A percentile compares a stretch with the other conserved stretches of the same genome.
phyloP scores from a whole-genome alignment of 1,140 invertebrate species.

The Hydropsyche tenuis region DNA sequence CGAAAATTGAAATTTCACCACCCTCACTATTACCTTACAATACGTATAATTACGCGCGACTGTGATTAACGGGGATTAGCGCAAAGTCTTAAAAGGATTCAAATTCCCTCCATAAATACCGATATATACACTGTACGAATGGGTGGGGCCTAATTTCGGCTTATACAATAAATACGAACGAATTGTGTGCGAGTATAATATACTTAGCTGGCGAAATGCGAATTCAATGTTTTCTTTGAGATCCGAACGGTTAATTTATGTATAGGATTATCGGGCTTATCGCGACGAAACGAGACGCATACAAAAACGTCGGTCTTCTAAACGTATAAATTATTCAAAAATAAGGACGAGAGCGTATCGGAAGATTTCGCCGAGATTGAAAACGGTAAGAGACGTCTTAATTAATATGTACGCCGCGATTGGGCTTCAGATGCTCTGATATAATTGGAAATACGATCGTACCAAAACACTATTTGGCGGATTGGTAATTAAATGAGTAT shows the following conservation, averaged over 20 bases:
- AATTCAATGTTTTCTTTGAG: constrained; percentile 20
- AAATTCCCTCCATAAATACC: not conserved
- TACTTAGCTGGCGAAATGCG: not conserved
- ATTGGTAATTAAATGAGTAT: too few relatives aligned
- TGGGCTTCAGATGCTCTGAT: too few relatives aligned
- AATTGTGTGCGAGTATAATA: constrained; percentile 4
- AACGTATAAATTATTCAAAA: too few relatives aligned
- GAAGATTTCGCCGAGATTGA: too few relatives aligned
- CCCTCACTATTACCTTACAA: not conserved
- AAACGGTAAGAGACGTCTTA: too few relatives aligned
- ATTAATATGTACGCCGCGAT: too few relatives aligned
- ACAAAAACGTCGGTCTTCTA: too few relatives aligned
- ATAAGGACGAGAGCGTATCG: too few relatives aligned
- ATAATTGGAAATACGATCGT: too few relatives aligned
- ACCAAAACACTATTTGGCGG: too few relatives aligned
- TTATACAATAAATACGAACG: constrained; percentile 11
- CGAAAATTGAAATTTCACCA: too few relatives aligned
- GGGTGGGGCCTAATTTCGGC: not conserved
- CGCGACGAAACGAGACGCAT: not conserved
- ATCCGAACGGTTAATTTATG: constrained; percentile 17
- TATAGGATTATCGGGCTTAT: constrained; percentile 1
- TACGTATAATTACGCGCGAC: not conserved
- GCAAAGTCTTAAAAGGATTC: constrained; percentile 16
- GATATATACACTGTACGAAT: too few relatives aligned
- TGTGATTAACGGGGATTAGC: constrained; percentile 17